These are phyloP conservation scores for Notocelia uddmanniana DNA, from an alignment of 2,888 invertebrate genomes.

Conservation along the genomic window DNA sequence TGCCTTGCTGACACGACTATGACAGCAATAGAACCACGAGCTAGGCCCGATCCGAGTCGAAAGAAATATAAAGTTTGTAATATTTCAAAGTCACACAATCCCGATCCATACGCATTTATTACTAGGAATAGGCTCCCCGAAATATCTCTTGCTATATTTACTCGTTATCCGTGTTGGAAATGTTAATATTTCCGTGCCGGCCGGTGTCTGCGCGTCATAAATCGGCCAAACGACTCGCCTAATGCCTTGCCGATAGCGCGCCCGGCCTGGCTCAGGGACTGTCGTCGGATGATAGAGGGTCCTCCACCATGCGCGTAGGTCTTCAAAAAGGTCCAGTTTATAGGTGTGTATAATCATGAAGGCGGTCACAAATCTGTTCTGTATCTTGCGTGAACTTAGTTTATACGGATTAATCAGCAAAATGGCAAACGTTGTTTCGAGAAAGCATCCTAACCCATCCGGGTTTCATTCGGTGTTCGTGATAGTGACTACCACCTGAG, in stretches of 20 bases:
- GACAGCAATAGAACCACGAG: neutral
- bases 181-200: conserved; percentile 12
- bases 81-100: neutral
- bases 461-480: no score
- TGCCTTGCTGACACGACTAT: no score
- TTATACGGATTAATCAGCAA: neutral
- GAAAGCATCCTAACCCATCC: no score
- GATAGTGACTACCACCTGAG: no score
- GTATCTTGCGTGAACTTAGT: neutral
- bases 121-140: neutral
- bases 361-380: neutral
- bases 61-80: neutral
- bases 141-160: conserved; percentile 1
- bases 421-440: neutral
- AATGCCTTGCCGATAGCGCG: conserved; percentile 31
- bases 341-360: neutral
- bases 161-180: neutral
- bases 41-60: neutral
- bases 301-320: neutral
- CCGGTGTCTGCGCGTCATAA: conserved; percentile 38
- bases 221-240: conserved; percentile 33
- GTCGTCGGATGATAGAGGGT: conserved; percentile 16
- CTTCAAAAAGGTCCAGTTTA: conserved; percentile 11
- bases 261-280: neutral
- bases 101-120: neutral